Evolutionary conservation across 2,797 vertebrate species (phyloP).

Genomic region (Catharus ustulatus): DNA sequence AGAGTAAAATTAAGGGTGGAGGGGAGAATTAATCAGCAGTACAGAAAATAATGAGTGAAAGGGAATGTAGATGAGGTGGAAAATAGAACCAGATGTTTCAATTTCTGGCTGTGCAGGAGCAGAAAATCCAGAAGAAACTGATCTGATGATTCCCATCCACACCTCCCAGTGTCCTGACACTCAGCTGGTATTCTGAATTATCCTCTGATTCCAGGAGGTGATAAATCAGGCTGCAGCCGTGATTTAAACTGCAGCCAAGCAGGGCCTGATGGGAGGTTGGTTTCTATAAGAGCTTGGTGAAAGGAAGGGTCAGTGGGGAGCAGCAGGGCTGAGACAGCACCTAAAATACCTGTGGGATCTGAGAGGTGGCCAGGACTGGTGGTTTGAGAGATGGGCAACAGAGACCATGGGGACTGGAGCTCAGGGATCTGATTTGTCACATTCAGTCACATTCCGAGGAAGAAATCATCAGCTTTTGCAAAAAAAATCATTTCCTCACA

Average conservation of each 20-base stretch:
- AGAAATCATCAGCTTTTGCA: neutral
- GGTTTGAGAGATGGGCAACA: neutral
- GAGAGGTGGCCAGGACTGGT: neutral
- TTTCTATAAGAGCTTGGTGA: neutral
- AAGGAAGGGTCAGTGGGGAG: neutral
- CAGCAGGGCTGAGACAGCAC: neutral
- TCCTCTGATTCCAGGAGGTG: neutral
- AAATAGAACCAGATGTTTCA: constrained; percentile 57
- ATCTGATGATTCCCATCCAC: neutral
- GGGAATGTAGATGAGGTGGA: constrained; percentile 45
- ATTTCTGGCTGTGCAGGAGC: constrained; percentile 9
- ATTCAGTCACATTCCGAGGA: fast-evolving
- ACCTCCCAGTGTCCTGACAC: neutral
- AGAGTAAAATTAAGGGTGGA: neutral
- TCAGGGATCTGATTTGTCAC: neutral
- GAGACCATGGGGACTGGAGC: neutral
- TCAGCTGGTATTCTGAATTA: neutral
- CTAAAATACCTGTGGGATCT: fast-evolving
- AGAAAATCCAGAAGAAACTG: constrained; percentile 12
- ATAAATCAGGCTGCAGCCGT: neutral
- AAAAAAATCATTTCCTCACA: neutral
- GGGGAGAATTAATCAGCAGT: neutral
- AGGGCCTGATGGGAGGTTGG: neutral
- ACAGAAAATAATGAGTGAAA: neutral
- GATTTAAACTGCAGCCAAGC: neutral